Percentiles rank a stretch among this genome's conserved stretches.
Conservation (phyloP, 2,113 vertebrate species). For the Psittacula cyanocephala region DNA sequence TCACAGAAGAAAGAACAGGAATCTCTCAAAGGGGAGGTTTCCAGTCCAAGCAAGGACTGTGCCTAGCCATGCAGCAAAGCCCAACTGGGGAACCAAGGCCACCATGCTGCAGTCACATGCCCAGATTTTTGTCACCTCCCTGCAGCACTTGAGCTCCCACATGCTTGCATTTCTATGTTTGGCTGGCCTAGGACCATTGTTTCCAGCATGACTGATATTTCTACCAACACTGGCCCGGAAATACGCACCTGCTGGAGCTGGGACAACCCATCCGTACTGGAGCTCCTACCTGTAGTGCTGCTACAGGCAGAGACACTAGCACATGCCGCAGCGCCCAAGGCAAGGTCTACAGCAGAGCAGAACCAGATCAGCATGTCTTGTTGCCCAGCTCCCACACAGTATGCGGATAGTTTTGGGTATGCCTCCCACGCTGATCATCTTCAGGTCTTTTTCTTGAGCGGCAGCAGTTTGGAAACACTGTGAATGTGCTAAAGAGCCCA, state of each 20-base stretch:
- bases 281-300: background rate
- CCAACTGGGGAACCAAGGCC: background rate
- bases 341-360: background rate
- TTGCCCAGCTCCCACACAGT: background rate
- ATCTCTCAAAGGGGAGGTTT: background rate
- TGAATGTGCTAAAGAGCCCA: background rate
- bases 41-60: background rate
- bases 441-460: background rate
- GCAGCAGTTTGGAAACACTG: background rate
- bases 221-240: accelerated
- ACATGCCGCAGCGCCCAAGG: background rate
- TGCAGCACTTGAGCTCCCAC: background rate
- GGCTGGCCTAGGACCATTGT: background rate
- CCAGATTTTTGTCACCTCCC: background rate
- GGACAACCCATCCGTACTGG: background rate
- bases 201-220: background rate
- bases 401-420: background rate
- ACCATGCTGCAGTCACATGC: background rate
- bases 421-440: background rate
- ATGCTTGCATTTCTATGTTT: background rate
- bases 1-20: background rate
- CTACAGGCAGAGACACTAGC: background rate
- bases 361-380: background rate
- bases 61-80: background rate
- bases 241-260: background rate